phyloP scores from a whole-genome alignment of 2,797 vertebrate species.

The Pristis pectinata region DNA sequence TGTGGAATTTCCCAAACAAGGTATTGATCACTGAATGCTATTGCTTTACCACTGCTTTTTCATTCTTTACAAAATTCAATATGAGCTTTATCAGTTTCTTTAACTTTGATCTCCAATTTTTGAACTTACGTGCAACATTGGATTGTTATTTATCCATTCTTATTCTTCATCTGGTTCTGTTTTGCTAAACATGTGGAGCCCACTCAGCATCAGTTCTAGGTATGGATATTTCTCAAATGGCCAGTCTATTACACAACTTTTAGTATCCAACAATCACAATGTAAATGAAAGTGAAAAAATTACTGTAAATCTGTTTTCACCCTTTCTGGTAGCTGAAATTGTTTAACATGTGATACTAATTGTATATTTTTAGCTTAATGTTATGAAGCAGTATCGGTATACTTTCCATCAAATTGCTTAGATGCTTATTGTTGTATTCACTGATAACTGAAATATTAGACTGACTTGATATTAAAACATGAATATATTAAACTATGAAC shows the following conservation, averaged over 20 bases:
- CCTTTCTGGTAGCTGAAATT: neutral
- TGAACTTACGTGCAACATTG: neutral
- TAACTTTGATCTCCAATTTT: neutral
- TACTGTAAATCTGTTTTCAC: neutral
- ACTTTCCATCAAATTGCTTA: neutral
- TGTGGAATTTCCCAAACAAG: neutral
- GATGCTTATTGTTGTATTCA: neutral
- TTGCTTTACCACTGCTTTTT: neutral
- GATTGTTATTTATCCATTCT: neutral
- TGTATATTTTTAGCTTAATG: neutral
- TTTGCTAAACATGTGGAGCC: neutral
- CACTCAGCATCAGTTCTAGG: neutral
- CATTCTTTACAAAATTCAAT: neutral
- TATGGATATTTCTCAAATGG: neutral
- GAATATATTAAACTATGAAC: too few species aligned
- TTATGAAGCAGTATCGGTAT: neutral
- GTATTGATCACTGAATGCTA: neutral
- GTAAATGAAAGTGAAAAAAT: neutral
- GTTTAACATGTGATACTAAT: neutral
- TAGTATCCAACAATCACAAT: neutral
- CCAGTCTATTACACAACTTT: neutral
- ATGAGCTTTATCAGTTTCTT: neutral
- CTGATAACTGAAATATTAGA: conserved; percentile 3
- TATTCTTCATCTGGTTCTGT: neutral
- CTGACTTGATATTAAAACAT: neutral